Percentiles rank a stretch among this genome's conserved stretches.
These are phyloP conservation scores for Sterrhoptilus dennistouni DNA, from an alignment of 2,113 vertebrate genomes.

Conservation along the genomic window DNA sequence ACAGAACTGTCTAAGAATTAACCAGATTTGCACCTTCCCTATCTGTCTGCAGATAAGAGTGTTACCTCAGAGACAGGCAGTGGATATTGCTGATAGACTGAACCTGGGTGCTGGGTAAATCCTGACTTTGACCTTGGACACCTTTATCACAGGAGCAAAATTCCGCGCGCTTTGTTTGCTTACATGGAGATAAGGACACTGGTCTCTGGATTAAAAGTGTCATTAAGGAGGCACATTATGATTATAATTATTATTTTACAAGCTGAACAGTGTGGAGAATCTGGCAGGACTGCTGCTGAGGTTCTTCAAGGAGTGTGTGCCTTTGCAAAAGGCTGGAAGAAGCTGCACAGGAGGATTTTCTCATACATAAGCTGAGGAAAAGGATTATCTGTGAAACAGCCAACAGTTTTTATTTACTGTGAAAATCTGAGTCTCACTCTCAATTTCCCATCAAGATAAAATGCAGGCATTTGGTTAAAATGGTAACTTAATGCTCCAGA, in stretches of 20 bases:
- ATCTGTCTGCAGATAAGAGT: background rate
- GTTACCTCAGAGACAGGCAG: background rate
- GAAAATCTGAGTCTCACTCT: slow-evolving; percentile 32
- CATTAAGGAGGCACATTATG: background rate
- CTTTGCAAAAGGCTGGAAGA: background rate
- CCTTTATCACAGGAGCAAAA: background rate
- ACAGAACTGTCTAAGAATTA: background rate
- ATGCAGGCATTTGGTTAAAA: slow-evolving; percentile 59
- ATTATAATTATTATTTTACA: background rate
- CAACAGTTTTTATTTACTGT: slow-evolving; percentile 51
- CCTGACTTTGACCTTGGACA: background rate
- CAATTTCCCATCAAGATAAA: slow-evolving; percentile 54
- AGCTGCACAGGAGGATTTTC: background rate
- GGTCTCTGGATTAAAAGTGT: background rate
- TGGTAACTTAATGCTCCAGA: slow-evolving; percentile 57
- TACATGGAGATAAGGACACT: background rate
- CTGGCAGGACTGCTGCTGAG: background rate
- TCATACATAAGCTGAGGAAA: background rate
- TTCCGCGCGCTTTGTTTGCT: background rate
- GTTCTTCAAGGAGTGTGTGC: background rate
- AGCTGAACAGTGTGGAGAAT: background rate
- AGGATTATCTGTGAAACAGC: slow-evolving; percentile 2
- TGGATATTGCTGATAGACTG: background rate
- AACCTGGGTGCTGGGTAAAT: background rate
- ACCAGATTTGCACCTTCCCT: background rate